Conservation (phyloP, 2,113 vertebrate genomes). For the Fregetta grallaria region DNA sequence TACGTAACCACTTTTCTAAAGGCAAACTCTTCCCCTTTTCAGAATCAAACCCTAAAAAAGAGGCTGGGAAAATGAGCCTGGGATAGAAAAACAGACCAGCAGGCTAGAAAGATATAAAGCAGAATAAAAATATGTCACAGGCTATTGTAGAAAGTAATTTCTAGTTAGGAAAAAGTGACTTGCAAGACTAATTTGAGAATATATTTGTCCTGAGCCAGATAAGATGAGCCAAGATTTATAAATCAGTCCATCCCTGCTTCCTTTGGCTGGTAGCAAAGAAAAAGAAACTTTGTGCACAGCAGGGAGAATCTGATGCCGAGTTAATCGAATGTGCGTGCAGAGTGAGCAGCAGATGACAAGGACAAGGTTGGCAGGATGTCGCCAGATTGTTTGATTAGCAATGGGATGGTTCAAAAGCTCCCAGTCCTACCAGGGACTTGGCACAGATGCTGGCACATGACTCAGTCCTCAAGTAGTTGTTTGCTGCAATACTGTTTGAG, state of each 20-base stretch:
- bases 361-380: background rate
- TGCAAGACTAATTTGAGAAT: background rate
- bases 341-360: constrained; percentile 22
- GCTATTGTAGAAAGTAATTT: background rate
- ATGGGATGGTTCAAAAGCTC: constrained; percentile 19
- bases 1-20: background rate
- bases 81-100: background rate
- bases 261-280: background rate
- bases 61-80: background rate
- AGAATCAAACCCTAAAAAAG: background rate
- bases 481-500: background rate
- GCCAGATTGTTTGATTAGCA: constrained; percentile 40
- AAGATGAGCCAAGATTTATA: constrained; percentile 18
- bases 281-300: background rate
- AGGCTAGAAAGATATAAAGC: background rate
- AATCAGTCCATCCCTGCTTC: background rate
- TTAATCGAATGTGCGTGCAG: background rate
- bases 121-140: background rate
- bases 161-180: constrained; percentile 39
- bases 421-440: background rate
- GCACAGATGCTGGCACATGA: background rate
- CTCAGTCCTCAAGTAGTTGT: background rate
- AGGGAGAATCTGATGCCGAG: background rate
- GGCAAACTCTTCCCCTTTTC: background rate
- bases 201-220: background rate